Conservation (phyloP, 2,797 vertebrate genomes). For the Silurus aristotelis region DNA sequence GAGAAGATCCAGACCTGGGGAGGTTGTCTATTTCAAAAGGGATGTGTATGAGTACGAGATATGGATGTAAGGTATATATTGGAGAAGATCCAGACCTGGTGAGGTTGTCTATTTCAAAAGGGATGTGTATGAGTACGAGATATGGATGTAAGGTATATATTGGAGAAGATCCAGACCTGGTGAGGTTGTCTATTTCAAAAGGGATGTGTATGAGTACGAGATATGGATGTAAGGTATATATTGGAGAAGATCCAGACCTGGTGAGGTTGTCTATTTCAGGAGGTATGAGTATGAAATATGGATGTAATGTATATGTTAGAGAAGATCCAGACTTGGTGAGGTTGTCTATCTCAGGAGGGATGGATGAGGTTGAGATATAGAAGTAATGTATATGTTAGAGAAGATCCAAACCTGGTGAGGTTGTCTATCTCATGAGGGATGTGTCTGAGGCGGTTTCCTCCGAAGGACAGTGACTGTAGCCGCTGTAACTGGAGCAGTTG, state of each 20-base stretch:
- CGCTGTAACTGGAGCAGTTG: constrained; percentile 79
- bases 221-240: neutral
- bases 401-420: constrained; percentile 78
- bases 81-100: neutral
- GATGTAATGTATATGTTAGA: neutral
- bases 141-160: neutral
- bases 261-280: too few relatives aligned
- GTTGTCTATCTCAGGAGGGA: neutral
- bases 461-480: constrained; percentile 90
- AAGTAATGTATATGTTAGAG: neutral
- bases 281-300: neutral
- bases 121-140: neutral
- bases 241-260: too few relatives aligned
- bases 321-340: neutral
- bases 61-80: too few relatives aligned
- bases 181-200: constrained; percentile 85
- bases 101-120: neutral
- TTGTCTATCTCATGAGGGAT: constrained; percentile 91
- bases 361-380: neutral
- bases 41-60: neutral
- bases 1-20: constrained; percentile 64
- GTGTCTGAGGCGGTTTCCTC: constrained; percentile 88
- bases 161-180: constrained; percentile 72
- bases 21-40: neutral
- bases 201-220: neutral